Base-by-base conservation (phyloP, 2,888 invertebrate species). In the Dicycla oo region DNA sequence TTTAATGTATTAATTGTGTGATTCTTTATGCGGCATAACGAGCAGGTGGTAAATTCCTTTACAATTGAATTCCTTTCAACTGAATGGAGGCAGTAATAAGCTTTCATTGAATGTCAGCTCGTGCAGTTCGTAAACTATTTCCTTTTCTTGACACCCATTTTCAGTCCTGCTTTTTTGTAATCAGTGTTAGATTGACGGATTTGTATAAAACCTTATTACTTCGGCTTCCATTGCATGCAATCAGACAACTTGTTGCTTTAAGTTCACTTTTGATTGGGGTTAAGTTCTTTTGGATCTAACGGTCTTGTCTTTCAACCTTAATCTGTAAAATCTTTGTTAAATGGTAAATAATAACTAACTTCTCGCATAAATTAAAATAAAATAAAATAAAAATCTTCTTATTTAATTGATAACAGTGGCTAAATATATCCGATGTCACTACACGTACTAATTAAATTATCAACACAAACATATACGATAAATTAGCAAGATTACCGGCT, bases 401-500 rank as follows among this genome's bases (percentile, higher is more conserved):
- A 15, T n/a, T n/a, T n/a, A 13, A 40, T 4, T 43, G 65, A 64
- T 64, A 60, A 45, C 49, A 15, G 11, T 34, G 23, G 45, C n/a
- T 45, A 80, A 60, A 54, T 53, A n/a, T 78, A 13, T 13, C 7
- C 11, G 10, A 40, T 56, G 30, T 60, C 58, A 43, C 20, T 34
- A 58, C 43, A 15, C 58, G 66, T n/a, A 69, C 62, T 40, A 62
- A 69, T 53, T 60, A 30, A 20, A 47, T 30, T 65, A 81, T 71
- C 70, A 51, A n/a, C 11, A 60, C 26, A 67, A 40, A 69, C 64
- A 81, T 34, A n/a, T 40, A 64, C 53, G 69, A 82, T 82, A 82
- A 82, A 75, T 82, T 75, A 73, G 53, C 45, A 56, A 72, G 74
- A 82, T 83, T 73, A 80, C 15, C 10, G 23, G 70, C 45, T 69